phyloP scores from a whole-genome alignment of 1,140 invertebrate genomes.

The Heliothis virescens region DNA sequence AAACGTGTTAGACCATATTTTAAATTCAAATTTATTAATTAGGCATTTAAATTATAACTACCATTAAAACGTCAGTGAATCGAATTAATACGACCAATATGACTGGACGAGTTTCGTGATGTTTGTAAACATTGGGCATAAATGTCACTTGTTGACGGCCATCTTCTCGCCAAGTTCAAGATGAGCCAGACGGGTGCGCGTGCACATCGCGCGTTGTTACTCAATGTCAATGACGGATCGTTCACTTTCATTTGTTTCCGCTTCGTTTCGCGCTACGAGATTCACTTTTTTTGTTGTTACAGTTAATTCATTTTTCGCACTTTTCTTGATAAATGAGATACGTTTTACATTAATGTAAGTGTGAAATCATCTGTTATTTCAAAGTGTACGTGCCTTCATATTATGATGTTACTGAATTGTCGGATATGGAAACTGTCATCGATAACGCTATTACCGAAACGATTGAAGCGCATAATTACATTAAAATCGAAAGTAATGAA shows the following conservation, averaged over 20 bases:
- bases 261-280: constrained; percentile 41
- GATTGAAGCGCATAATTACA: constrained; percentile 32
- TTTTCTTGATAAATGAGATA: not conserved
- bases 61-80: not conserved
- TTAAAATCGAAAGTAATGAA: constrained; percentile 34
- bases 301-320: constrained; percentile 3
- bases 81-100: not conserved
- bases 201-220: constrained; percentile 60
- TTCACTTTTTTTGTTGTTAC: constrained; percentile 23
- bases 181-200: constrained; percentile 60
- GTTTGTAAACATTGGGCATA: constrained; percentile 65
- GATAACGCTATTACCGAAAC: constrained; percentile 20
- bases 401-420: not conserved
- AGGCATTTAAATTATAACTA: not conserved
- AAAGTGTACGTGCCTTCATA: not conserved
- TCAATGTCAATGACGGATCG: constrained; percentile 76
- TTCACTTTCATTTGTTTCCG: constrained; percentile 71
- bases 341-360: not conserved
- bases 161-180: constrained; percentile 77
- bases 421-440: constrained; percentile 13
- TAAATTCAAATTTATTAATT: not conserved
- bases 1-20: not conserved
- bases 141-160: constrained; percentile 65
- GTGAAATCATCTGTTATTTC: not conserved
- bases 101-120: constrained; percentile 39